Conservation (phyloP, 2,888 invertebrate species). For the Digitonthophagus gazella region DNA sequence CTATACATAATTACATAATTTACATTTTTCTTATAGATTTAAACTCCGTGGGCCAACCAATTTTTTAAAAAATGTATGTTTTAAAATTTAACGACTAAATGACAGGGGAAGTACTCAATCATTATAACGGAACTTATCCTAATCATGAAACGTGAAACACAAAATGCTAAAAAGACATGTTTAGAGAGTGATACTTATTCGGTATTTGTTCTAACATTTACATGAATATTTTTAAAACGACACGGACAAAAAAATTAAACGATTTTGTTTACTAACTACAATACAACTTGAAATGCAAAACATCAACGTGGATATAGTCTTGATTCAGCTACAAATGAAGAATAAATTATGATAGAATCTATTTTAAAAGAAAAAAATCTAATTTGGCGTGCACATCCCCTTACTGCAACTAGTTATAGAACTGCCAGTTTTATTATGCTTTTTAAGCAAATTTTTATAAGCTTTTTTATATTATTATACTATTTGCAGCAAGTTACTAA, state of each 20-base stretch:
- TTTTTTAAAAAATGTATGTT: background rate
- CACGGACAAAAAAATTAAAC: background rate
- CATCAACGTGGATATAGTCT: too few species aligned
- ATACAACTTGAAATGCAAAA: background rate
- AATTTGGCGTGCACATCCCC: background rate
- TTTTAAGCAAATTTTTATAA: background rate
- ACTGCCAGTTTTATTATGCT: background rate
- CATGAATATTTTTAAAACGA: background rate
- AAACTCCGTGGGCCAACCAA: conserved; percentile 6
- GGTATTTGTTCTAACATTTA: conserved; percentile 7
- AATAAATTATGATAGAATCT: too few species aligned
- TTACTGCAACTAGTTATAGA: background rate
- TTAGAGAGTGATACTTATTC: conserved; percentile 16
- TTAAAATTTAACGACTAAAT: conserved; percentile 2
- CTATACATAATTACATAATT: conserved; percentile 37
- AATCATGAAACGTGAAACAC: background rate
- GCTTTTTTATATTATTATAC: background rate
- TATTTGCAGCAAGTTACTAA: background rate
- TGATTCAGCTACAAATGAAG: background rate
- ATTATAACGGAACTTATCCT: background rate
- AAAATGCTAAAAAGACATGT: background rate
- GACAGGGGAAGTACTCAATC: background rate
- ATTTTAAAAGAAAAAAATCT: too few species aligned
- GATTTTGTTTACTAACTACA: background rate
- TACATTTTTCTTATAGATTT: conserved; percentile 28